phyloP scores from a whole-genome alignment of 2,797 vertebrate genomes.

The Coluber constrictor region DNA sequence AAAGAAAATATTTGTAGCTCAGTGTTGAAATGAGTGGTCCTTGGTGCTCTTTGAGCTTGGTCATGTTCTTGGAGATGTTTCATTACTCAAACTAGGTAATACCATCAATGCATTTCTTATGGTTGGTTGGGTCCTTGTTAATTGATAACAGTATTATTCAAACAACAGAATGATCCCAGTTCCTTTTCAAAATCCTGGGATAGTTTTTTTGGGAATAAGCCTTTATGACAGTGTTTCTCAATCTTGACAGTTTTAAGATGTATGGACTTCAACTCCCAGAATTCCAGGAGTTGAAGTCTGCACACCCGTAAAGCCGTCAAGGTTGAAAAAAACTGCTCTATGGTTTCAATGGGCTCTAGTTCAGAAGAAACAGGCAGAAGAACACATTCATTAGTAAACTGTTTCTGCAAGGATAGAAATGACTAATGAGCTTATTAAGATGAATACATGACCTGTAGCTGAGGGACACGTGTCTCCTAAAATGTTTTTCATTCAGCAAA shows the following conservation, averaged over 20 bases:
- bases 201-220: background rate
- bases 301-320: background rate
- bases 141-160: background rate
- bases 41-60: background rate
- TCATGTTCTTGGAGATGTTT: background rate
- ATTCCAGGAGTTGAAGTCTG: background rate
- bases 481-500: background rate
- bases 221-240: background rate
- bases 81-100: background rate
- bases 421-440: background rate
- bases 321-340: background rate
- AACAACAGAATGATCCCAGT: background rate
- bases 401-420: background rate
- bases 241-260: background rate
- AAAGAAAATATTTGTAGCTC: background rate
- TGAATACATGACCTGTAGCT: background rate
- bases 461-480: background rate
- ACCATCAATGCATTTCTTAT: background rate
- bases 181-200: background rate
- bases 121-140: background rate
- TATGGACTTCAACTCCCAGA: background rate
- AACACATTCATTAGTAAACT: background rate
- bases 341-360: background rate
- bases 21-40: background rate
- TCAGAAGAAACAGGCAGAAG: background rate